Conservation (phyloP, 2,888 invertebrate genomes). For the Pseudeuparius sepicola region DNA sequence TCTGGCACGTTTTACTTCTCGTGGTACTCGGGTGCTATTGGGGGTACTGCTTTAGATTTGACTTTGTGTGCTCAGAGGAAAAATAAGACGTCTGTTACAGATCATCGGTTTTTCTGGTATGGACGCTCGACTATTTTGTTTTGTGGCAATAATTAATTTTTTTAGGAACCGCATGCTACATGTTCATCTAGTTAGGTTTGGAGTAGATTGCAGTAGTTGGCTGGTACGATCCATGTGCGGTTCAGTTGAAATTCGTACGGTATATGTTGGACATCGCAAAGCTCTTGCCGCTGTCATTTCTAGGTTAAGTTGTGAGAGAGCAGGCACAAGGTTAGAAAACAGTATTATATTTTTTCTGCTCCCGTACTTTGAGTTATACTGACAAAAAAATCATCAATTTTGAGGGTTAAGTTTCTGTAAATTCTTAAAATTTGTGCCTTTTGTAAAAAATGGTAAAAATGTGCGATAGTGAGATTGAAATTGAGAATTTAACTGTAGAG, state of each 20-base stretch:
- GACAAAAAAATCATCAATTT: too few relatives aligned
- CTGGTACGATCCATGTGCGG: slow-evolving; percentile 94
- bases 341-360: too few relatives aligned
- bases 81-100: slow-evolving; percentile 68
- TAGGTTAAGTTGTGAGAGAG: slow-evolving; percentile 92
- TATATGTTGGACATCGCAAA: slow-evolving; percentile 94
- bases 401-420: too few relatives aligned
- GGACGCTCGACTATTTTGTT: too few relatives aligned
- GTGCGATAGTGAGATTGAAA: too few relatives aligned
- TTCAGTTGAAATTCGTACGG: slow-evolving; percentile 91
- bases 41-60: slow-evolving; percentile 60
- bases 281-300: slow-evolving; percentile 94
- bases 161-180: slow-evolving; percentile 87
- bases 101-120: slow-evolving; percentile 95
- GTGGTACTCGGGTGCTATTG: slow-evolving; percentile 45
- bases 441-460: too few relatives aligned
- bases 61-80: slow-evolving; percentile 90
- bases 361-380: too few relatives aligned
- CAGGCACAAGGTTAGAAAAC: slow-evolving; percentile 81
- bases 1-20: slow-evolving; percentile 99
- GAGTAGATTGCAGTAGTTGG: slow-evolving; percentile 86
- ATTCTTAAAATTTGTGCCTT: too few relatives aligned
- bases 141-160: slow-evolving; percentile 15
- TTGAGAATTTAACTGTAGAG: too few relatives aligned
- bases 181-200: slow-evolving; percentile 84